Base-by-base conservation (phyloP, 1,140 invertebrate species). In the Drosophila sturtevanti region DNA sequence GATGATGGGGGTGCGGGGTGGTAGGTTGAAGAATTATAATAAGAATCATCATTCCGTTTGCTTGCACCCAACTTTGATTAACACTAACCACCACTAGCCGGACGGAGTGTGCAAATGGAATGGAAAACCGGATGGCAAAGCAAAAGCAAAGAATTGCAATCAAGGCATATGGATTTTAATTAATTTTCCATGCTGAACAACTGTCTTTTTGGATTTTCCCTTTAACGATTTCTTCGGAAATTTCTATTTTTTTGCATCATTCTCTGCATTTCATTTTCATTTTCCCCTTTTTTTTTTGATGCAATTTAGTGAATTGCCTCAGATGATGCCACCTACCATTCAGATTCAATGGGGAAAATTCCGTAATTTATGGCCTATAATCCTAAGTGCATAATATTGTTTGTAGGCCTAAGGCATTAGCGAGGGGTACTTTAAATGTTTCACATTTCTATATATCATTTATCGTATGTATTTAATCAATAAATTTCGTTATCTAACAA, bases 111-210 rank as follows among this genome's bases (percentile, higher is more conserved):
- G 62, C 54, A 62, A 37, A 18, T 34, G 37, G 31, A 63, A 21
- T 48, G 35, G 66, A 67, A 52, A 34, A 34, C 11, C 11, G n/a
- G 7, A n/a, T 22, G 56, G 41, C 66, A 72, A 72, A 72, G 69
- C 69, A 35, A 52, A 21, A 34, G 55, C 74, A 41, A 24, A 64
- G 63, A 55, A 48, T 41, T 38, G 73, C 79, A 78, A 87, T 87
- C 81, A 85, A 75, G 78, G 67, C 78, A 77, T 74, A 86, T 87
- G 78, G 78, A 87, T 81, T 87, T 86, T 86, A 86, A 86, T 86
- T 86, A 86, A 86, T 86, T 86, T 79, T 79, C 71, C 61, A 65
- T n/a, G 55, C 70, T 75, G 82, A 74, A 69, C 27, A 14, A 48
- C 18, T 48, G 41, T 48, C 41, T 48, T 18, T 10, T 48, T 48